Evolutionary conservation across 2,113 vertebrate genomes (phyloP).

Genomic region (Forbesichthys agassizii): DNA sequence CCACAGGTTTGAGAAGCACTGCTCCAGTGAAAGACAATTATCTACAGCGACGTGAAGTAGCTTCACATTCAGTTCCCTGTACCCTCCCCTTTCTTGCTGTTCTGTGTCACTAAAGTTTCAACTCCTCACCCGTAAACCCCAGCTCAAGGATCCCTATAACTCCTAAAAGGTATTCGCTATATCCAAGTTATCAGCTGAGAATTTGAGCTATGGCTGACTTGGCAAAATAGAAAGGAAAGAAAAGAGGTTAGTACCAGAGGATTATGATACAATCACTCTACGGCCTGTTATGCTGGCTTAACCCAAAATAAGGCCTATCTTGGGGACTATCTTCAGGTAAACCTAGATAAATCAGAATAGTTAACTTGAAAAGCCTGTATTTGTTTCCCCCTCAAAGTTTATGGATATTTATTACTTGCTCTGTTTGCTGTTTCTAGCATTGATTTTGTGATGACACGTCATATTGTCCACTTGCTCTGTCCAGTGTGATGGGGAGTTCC

Average conservation of each 20-base stretch:
- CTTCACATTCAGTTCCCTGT: too few species aligned
- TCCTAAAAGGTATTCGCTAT: slow-evolving; percentile 24
- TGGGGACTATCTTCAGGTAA: slow-evolving; percentile 27
- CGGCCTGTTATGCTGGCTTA: slow-evolving; percentile 25
- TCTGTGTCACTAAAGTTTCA: slow-evolving; percentile 30
- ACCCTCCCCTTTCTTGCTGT: not conserved
- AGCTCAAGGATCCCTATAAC: slow-evolving; percentile 24
- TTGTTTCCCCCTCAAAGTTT: slow-evolving; percentile 3
- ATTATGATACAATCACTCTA: slow-evolving; percentile 28
- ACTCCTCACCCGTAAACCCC: slow-evolving; percentile 27
- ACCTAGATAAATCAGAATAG: slow-evolving; percentile 23
- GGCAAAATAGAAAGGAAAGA: slow-evolving; percentile 28
- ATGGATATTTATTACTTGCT: not conserved
- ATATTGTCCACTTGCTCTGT: slow-evolving; percentile 4
- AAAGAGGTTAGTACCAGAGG: slow-evolving; percentile 37
- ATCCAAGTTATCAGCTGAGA: slow-evolving; percentile 53
- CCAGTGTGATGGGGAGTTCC: not conserved
- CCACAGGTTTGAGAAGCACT: not conserved
- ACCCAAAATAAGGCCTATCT: not conserved
- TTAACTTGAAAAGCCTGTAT: slow-evolving; percentile 4
- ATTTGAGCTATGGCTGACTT: slow-evolving; percentile 57
- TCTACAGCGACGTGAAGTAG: slow-evolving; percentile 14
- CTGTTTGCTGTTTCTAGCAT: too few species aligned
- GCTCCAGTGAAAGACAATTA: not conserved
- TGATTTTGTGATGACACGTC: slow-evolving; percentile 5